Conservation (phyloP, 2,888 invertebrate species). For the Empis stercorea region DNA sequence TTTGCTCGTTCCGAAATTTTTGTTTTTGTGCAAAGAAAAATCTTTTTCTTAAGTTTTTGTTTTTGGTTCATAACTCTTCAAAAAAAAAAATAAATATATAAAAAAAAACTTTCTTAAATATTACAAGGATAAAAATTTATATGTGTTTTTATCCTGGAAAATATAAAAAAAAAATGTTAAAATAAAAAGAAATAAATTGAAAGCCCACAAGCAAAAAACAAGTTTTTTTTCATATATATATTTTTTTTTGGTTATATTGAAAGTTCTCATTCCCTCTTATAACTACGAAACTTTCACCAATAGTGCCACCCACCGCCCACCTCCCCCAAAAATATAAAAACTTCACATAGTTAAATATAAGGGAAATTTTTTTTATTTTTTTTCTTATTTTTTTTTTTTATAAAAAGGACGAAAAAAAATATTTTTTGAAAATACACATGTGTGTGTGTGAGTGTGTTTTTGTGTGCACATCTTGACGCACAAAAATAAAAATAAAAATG, state of each 20-base stretch:
- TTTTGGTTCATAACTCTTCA: neutral
- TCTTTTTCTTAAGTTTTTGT: neutral
- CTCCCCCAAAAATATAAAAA: no score
- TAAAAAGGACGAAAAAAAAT: no score
- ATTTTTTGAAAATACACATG: no score
- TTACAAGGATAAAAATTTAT: no score
- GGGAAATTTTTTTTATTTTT: no score
- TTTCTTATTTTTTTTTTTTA: no score
- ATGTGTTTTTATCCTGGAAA: neutral
- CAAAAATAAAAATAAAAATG: no score
- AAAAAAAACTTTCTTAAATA: neutral
- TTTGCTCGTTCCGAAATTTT: neutral
- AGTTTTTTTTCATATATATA: neutral
- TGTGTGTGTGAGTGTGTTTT: no score
- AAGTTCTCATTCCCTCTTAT: no score
- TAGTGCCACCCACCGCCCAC: neutral
- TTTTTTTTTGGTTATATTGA: neutral
- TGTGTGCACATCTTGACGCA: no score
- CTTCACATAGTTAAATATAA: no score
- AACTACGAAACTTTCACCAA: neutral
- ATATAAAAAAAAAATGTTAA: neutral
- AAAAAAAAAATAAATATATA: no score
- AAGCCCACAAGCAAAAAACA: neutral
- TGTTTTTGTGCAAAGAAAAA: neutral
- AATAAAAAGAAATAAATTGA: neutral